phyloP scores from a whole-genome alignment of 2,888 invertebrate species.

The Nymphalis polychloros region DNA sequence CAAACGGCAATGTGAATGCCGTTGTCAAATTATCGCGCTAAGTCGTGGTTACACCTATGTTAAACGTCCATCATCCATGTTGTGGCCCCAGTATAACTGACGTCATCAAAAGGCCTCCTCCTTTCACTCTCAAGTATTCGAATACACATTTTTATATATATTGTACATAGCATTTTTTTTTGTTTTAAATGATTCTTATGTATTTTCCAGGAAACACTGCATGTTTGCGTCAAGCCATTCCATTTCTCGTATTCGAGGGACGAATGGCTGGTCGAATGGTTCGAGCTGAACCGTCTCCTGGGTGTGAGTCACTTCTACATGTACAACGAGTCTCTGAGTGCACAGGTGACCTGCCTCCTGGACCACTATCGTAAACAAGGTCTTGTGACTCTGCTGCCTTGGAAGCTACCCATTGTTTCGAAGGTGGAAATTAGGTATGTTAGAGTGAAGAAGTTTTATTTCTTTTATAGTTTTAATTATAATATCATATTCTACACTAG shows the following conservation, averaged over 20 bases:
- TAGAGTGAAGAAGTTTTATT: too few species aligned
- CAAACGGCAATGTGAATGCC: too few species aligned
- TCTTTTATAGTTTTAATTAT: too few species aligned
- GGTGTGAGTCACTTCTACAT: conserved; percentile 94
- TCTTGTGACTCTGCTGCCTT: conserved; percentile 87
- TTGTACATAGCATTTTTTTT: too few species aligned
- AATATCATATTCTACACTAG: too few species aligned
- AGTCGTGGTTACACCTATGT: too few species aligned
- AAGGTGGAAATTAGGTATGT: conserved; percentile 88
- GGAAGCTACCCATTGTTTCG: conserved; percentile 93
- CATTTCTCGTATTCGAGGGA: conserved; percentile 93
- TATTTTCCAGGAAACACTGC: conserved; percentile 80
- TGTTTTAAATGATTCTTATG: not conserved
- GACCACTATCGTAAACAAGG: conserved; percentile 85
- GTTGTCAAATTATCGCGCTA: too few species aligned
- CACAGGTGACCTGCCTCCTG: conserved; percentile 88
- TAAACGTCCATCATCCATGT: too few species aligned
- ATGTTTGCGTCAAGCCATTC: conserved; percentile 94
- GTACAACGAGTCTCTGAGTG: conserved; percentile 93
- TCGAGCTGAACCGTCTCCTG: conserved; percentile 91
- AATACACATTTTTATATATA: too few species aligned
- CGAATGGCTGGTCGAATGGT: conserved; percentile 92
- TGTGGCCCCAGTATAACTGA: too few species aligned
- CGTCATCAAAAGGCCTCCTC: too few species aligned
- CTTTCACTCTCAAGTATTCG: too few species aligned